Base-by-base conservation (phyloP, 2,797 vertebrate species). In the Eurystomus glaucurus region DNA sequence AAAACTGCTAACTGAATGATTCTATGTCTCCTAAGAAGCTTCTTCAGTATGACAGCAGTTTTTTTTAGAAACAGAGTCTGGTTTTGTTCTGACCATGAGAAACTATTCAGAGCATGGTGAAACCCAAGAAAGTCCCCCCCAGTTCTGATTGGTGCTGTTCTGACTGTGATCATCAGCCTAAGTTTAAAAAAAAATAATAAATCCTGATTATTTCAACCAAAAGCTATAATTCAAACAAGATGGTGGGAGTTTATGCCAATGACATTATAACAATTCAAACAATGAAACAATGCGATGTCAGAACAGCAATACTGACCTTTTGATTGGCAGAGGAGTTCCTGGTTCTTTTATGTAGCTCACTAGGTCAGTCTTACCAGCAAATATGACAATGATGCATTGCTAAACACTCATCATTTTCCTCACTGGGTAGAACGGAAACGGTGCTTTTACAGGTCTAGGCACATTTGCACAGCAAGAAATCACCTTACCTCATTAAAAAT, bases 401-500 rank as follows among this genome's bases (percentile, higher is more conserved):
- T 54, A 85, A 93, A 91, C 12, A 35, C 55, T 66, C 74, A 61
- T 58, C 62, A 76, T 93, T 96, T 90, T 84, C 45, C 74, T 71
- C 90, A 66, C 3, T 33, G n/a, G 54, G 72, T 58, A 46, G 76
- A 54, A 95, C 74, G 33, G 65, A 83, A 93, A 65, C 4, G 7
- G 45, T 80, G 60, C 43, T 96, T 97, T 93, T 80, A 96, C 66
- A 69, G 74, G 85, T 95, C 91, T 90, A 54, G 88, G 94, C 52
- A 64, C 83, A 95, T 90, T 94, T 86, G 82, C 88, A 90, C 93
- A 96, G 93, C 90, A 88, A 88, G 88, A 94, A 95, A 85, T 96
- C 88, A 94, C 91, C 90, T 92, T 72, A 62, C 43, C 93, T 95
- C 90, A 92, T 97, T 95, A 97, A 97, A 95, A 96, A 90, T 90